These are phyloP conservation scores for Desmodus rotundus DNA, from an alignment of 2,113 vertebrate genomes.

Conservation along the genomic window DNA sequence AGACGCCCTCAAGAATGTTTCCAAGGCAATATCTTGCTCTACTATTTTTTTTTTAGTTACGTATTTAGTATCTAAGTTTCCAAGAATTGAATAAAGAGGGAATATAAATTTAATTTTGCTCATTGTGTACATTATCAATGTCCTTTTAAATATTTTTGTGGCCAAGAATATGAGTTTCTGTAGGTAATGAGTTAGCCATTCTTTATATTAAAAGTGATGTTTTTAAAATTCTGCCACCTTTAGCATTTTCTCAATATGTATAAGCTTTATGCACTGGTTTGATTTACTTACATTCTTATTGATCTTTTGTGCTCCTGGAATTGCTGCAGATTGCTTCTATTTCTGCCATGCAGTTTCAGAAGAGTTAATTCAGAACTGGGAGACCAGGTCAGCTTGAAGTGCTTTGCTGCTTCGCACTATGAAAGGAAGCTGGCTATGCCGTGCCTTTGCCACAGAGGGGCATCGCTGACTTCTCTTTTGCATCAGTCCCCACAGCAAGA, in stretches of 20 bases:
- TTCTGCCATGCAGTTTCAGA: neutral
- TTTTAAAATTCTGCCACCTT: constrained; percentile 32
- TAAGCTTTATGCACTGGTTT: neutral
- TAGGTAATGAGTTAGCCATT: neutral
- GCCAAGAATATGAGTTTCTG: neutral
- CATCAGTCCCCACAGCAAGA: neutral
- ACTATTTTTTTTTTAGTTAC: neutral
- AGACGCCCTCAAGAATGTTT: neutral
- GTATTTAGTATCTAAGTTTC: neutral
- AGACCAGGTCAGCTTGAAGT: neutral
- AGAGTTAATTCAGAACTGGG: neutral
- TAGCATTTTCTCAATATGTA: constrained; percentile 27
- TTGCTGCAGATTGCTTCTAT: neutral
- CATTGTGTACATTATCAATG: neutral
- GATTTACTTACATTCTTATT: constrained; percentile 24
- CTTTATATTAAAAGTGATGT: neutral
- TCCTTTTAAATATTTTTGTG: neutral
- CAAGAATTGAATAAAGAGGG: neutral
- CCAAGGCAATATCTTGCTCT: neutral
- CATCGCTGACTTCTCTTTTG: constrained; percentile 70
- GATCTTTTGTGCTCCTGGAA: neutral
- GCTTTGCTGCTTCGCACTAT: neutral
- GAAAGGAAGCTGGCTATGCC: constrained; percentile 47
- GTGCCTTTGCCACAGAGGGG: constrained; percentile 71
- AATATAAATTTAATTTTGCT: neutral